Percentiles rank a stretch among this genome's conserved stretches.
phyloP scores from a whole-genome alignment of 2,113 vertebrate genomes.

The Periophthalmodon schlosseri region DNA sequence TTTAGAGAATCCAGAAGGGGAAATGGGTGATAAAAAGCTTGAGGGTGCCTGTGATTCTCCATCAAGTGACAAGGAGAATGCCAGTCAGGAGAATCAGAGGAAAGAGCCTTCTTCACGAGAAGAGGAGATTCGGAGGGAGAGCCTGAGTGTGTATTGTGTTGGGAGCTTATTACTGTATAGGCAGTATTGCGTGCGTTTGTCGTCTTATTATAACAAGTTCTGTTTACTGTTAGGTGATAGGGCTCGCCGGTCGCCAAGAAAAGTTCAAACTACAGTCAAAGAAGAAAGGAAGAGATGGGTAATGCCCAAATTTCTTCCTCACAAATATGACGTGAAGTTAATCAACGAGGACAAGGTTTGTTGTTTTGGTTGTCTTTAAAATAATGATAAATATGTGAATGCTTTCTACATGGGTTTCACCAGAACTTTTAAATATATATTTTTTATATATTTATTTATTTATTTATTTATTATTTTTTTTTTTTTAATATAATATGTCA shows the following conservation, averaged over 20 bases:
- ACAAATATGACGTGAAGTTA: constrained; percentile 95
- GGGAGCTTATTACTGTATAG: neutral
- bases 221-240: constrained; percentile 80
- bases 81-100: constrained; percentile 88
- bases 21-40: constrained; percentile 86
- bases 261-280: constrained; percentile 90
- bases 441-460: neutral
- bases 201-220: neutral
- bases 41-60: constrained; percentile 94
- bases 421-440: neutral
- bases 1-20: constrained; percentile 84
- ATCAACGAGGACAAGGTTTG: constrained; percentile 93
- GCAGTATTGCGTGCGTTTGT: neutral
- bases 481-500: neutral
- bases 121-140: constrained; percentile 87
- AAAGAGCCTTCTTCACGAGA: constrained; percentile 84
- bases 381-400: neutral
- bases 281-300: constrained; percentile 95
- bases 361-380: neutral
- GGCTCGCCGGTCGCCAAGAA: constrained; percentile 93
- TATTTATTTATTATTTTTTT: neutral
- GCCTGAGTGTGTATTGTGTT: constrained; percentile 82
- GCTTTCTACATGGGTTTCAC: neutral
- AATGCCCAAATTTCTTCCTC: constrained; percentile 95
- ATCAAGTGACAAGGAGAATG: constrained; percentile 97